Evolutionary conservation across 1,140 invertebrate genomes (phyloP), one percentile per base, ranked within the genome.

Genomic region (Chionoecetes opilio): DNA sequence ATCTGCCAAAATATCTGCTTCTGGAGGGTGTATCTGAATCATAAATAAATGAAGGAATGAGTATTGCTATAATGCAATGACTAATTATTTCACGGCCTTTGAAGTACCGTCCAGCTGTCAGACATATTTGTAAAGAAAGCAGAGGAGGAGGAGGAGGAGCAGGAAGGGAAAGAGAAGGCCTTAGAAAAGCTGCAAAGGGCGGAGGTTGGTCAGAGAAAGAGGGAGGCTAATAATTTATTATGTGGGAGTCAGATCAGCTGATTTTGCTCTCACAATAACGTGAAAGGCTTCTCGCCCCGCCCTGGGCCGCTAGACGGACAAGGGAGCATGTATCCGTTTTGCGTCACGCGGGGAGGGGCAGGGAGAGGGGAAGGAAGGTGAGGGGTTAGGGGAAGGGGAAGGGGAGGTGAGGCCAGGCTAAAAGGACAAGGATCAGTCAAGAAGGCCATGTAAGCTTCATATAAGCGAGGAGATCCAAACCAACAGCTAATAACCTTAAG

Each of bases 401-500:
- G 34, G 34, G 26, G 11, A 89, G 34, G n/a, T 31, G 14, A 35
- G 14, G 32, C 29, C 0, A 86, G 31, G 17, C 37, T 21, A 89
- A 26, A 38, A 26, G 85, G 32, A 86, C 38, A 32, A n/a, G 34
- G 35, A 41, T 88, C 32, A 41, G 32, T 41, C 38, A 38, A 41
- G 35, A 88, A n/a, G 35, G 38, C 8, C 87, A 41, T 41, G 34
- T 38, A 41, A 89, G 37, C 87, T 38, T 38, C 34, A 38, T 89
- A 38, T 41, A 41, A 29, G 34, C 87, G 87, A 89, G 21, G 35
- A 89, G 87, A n/a, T 8, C n/a, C 87, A n/a, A 75, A 89, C 35
- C 85, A 86, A 41, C 87, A 89, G 34, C 87, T 89, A 41, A 35
- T 38, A 38, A 41, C 87, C 87, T 89, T 29, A 89, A 89, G 37